These are phyloP conservation scores for Ennomos erosarius DNA, from an alignment of 2,888 invertebrate species.

Conservation along the genomic window DNA sequence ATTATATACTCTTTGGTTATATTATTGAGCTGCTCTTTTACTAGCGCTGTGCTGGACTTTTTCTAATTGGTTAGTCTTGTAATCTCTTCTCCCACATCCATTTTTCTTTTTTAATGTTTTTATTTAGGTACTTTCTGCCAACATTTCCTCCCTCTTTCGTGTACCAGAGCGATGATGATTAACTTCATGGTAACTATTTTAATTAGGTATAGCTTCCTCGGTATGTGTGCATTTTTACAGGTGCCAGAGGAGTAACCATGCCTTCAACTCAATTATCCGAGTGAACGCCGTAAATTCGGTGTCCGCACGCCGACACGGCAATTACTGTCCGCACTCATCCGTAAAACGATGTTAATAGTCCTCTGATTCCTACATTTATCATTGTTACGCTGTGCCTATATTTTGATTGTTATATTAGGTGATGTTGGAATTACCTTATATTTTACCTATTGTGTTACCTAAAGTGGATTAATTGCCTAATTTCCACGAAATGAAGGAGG, in stretches of 20 bases:
- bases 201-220: not conserved
- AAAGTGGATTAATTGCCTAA: no score
- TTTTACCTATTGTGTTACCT: no score
- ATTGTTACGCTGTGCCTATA: conserved; percentile 61
- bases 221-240: conserved; percentile 51
- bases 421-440: no score
- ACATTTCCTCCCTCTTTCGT: not conserved
- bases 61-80: no score
- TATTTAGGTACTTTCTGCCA: not conserved
- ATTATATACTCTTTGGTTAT: no score
- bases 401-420: conserved; percentile 50
- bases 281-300: conserved; percentile 76
- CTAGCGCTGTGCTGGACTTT: no score
- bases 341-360: conserved; percentile 82
- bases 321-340: conserved; percentile 84
- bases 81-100: no score
- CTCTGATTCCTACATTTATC: conserved; percentile 77
- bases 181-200: conserved; percentile 4
- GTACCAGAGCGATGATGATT: not conserved
- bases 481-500: no score
- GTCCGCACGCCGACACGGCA: conserved; percentile 79
- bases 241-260: conserved; percentile 56
- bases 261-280: conserved; percentile 75
- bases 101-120: no score
- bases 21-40: no score